Evolutionary conservation across 23 tunicate species (phyloP).

Genomic region (Phallusia fumigata): DNA sequence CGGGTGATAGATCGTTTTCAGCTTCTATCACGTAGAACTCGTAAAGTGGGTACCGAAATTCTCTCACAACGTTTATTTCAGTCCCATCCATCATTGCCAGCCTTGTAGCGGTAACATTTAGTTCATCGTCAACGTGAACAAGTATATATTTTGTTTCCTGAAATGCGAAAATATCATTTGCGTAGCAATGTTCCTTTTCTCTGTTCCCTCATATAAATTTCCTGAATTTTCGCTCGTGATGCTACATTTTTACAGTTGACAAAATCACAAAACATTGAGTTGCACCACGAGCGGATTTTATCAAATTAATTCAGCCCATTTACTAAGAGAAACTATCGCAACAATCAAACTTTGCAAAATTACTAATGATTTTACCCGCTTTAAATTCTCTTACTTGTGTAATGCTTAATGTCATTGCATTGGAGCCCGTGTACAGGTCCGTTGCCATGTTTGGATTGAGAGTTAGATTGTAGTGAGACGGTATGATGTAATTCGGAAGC

Average conservation of each 20-base stretch:
- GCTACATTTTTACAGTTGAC: too few species aligned
- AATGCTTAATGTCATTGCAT: constrained; percentile 51
- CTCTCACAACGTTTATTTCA: constrained; percentile 10
- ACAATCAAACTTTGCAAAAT: too few species aligned
- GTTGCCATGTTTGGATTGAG: constrained; percentile 81
- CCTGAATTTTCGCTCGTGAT: too few species aligned
- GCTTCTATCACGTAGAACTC: constrained; percentile 76
- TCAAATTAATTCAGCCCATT: too few species aligned
- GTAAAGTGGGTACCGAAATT: constrained; percentile 56
- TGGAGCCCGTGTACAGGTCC: constrained; percentile 80
- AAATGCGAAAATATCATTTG: not conserved
- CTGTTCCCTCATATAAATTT: too few species aligned
- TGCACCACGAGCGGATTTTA: too few species aligned
- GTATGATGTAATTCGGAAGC: constrained; percentile 68
- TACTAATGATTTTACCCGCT: too few species aligned
- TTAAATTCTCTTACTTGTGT: constrained; percentile 38
- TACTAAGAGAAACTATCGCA: too few species aligned
- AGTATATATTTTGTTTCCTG: constrained; percentile 70
- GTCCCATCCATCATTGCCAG: constrained; percentile 25
- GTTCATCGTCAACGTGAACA: constrained; percentile 67
- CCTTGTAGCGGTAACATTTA: constrained; percentile 23
- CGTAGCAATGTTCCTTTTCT: too few species aligned
- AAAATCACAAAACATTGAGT: too few species aligned
- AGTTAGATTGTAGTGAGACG: constrained; percentile 61
- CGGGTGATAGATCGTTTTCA: not conserved